Evolutionary conservation across 2,888 invertebrate genomes (phyloP).

Genomic region (Anaspis maculata): DNA sequence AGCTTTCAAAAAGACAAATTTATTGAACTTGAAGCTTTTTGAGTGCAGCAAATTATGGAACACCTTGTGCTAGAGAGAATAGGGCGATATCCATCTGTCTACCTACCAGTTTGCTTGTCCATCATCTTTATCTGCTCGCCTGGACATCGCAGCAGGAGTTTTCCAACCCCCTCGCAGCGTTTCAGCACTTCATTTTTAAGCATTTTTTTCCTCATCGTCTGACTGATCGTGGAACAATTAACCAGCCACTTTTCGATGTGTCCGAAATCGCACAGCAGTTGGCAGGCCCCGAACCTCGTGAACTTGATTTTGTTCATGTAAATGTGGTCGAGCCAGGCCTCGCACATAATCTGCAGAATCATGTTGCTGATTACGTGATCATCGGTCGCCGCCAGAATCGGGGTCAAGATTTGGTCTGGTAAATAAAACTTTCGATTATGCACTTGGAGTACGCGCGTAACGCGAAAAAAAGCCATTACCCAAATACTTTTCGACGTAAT

Average conservation of each 20-base stretch:
- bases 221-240: conserved; percentile 49
- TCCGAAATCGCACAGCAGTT: conserved; percentile 74
- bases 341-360: conserved; percentile 73
- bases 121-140: conserved; percentile 76
- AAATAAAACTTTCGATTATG: conserved; percentile 13
- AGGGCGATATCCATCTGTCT: too few species aligned
- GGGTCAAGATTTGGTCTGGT: conserved; percentile 65
- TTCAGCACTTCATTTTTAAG: conserved; percentile 57
- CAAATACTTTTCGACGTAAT: conserved; percentile 67
- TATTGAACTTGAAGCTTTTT: too few species aligned
- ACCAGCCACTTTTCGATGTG: conserved; percentile 70
- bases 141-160: conserved; percentile 68
- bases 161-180: conserved; percentile 79
- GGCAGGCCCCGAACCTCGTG: conserved; percentile 69
- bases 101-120: conserved; percentile 28
- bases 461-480: conserved; percentile 41
- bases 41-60: too few species aligned
- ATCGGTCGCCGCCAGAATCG: conserved; percentile 68
- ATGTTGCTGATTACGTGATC: conserved; percentile 67
- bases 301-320: conserved; percentile 76
- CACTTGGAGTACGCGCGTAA: not conserved
- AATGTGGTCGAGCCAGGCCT: conserved; percentile 82
- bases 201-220: conserved; percentile 49
- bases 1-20: too few species aligned
- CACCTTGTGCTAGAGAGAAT: too few species aligned